Percentiles rank a stretch among this genome's conserved stretches.
Conservation (phyloP, 1,140 invertebrate species). For the Stenopsyche tienmushanensis region DNA sequence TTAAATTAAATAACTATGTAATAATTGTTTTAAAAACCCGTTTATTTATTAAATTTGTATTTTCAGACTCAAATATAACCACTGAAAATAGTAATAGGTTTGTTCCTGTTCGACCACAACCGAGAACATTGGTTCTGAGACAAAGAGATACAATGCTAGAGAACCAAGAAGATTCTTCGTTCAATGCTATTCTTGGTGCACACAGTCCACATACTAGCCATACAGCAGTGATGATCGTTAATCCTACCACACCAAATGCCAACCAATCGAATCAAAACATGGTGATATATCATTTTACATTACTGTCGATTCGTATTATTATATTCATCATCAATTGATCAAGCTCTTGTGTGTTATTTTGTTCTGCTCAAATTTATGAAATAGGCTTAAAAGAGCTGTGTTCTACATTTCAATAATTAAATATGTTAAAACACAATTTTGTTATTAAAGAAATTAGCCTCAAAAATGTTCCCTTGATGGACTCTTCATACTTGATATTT, state of each 20-base stretch:
- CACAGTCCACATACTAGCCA: constrained; percentile 53
- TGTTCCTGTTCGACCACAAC: constrained; percentile 54
- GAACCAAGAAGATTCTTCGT: constrained; percentile 30
- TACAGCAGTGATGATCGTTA: constrained; percentile 57
- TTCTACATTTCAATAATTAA: too few species aligned
- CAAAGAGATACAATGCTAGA: constrained; percentile 33
- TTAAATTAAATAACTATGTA: too few species aligned
- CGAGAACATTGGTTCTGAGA: constrained; percentile 43
- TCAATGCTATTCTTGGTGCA: constrained; percentile 41
- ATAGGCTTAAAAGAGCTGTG: too few species aligned
- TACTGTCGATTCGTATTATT: neutral
- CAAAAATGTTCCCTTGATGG: too few species aligned
- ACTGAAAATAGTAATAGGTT: constrained; percentile 46
- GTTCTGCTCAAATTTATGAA: too few species aligned
- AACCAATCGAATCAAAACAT: constrained; percentile 35
- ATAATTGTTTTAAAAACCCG: neutral
- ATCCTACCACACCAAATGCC: constrained; percentile 53
- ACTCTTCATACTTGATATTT: too few species aligned
- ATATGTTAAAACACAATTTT: neutral
- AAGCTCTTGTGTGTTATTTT: too few species aligned
- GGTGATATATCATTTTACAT: too few species aligned
- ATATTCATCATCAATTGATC: too few species aligned
- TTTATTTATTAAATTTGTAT: too few species aligned
- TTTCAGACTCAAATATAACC: constrained; percentile 25
- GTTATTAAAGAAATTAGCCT: neutral